Evolutionary conservation across 2,888 invertebrate genomes (phyloP).

Genomic region (Pedicia rivosa): DNA sequence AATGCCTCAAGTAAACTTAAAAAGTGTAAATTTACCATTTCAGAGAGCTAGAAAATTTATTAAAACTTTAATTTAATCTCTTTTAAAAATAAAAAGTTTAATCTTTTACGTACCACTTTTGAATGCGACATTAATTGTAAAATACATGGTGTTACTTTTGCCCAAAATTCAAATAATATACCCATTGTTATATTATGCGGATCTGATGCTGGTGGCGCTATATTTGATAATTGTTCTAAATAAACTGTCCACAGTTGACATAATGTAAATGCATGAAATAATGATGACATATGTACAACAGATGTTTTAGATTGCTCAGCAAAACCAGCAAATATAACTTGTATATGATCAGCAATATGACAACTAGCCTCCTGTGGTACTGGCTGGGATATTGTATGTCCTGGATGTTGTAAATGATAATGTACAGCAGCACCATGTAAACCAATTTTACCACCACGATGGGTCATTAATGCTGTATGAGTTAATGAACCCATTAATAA

Average conservation of each 20-base stretch:
- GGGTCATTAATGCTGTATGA: conserved; percentile 50
- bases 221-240: conserved; percentile 71
- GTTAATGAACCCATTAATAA: conserved; percentile 87
- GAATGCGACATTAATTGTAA: conserved; percentile 83
- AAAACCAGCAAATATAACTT: conserved; percentile 89
- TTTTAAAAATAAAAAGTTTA: conserved; percentile 5
- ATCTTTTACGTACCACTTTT: conserved; percentile 54
- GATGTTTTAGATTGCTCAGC: conserved; percentile 89
- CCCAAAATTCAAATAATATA: conserved; percentile 95
- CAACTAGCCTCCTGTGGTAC: conserved; percentile 93
- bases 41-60: conserved; percentile 58
- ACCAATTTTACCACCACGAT: conserved; percentile 14
- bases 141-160: conserved; percentile 90
- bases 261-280: conserved; percentile 93
- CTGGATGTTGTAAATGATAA: conserved; percentile 19
- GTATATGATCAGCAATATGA: conserved; percentile 93
- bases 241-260: conserved; percentile 99
- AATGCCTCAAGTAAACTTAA: conserved; percentile 87
- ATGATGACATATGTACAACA: conserved; percentile 85
- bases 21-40: conserved; percentile 96
- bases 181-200: conserved; percentile 57
- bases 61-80: neutral
- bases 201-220: conserved; percentile 49
- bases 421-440: conserved; percentile 16
- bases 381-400: conserved; percentile 49